Evolutionary conservation across 2,113 vertebrate genomes (phyloP).

Genomic region (Ammodytes dubius): DNA sequence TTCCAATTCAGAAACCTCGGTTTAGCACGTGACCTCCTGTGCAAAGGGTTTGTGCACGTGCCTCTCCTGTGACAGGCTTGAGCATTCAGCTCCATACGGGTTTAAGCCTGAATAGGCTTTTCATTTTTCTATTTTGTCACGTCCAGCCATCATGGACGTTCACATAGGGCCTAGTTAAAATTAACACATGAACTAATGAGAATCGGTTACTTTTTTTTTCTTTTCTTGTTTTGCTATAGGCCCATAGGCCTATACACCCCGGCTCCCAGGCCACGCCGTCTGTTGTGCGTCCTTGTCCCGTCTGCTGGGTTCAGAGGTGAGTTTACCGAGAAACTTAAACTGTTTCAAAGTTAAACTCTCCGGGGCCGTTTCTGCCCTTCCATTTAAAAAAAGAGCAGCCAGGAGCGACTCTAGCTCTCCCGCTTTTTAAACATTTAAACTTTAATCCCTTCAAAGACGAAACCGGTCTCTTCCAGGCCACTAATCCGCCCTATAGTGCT

Average conservation of each 20-base stretch:
- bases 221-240: too few species aligned
- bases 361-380: slow-evolving; percentile 3
- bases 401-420: slow-evolving; percentile 66
- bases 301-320: slow-evolving; percentile 78
- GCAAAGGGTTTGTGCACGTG: neutral
- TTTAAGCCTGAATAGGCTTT: too few species aligned
- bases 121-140: too few species aligned
- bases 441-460: slow-evolving; percentile 82
- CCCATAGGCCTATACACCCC: too few species aligned
- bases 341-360: slow-evolving; percentile 77
- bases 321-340: slow-evolving; percentile 78
- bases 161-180: too few species aligned
- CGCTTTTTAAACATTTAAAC: slow-evolving; percentile 64
- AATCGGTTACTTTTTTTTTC: too few species aligned
- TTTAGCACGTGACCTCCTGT: neutral
- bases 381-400: slow-evolving; percentile 66
- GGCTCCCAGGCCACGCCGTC: slow-evolving; percentile 43
- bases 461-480: slow-evolving; percentile 68
- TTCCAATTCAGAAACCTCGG: neutral
- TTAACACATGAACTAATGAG: too few species aligned
- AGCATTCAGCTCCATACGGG: neutral
- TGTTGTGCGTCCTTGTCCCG: slow-evolving; percentile 47
- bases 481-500: slow-evolving; percentile 77
- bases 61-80: neutral
- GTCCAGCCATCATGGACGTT: too few species aligned